Conservation (phyloP, 2,888 invertebrate species). For the Mesochorus sp. region DNA sequence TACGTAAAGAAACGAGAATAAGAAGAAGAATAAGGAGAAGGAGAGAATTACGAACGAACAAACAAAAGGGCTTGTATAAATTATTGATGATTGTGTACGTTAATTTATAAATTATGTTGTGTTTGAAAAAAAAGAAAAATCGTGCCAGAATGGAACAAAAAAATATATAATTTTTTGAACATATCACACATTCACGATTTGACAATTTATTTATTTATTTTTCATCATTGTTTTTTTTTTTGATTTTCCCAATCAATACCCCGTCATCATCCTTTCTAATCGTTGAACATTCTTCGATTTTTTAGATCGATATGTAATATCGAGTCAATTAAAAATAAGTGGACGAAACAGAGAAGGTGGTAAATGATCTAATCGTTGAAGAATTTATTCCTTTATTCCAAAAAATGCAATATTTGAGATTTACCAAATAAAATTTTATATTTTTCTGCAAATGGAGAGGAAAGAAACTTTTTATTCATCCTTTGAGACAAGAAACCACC, state of each 20-base stretch:
- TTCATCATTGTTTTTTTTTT: too few relatives aligned
- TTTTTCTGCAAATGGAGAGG: too few relatives aligned
- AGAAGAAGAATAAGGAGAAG: conserved; percentile 1
- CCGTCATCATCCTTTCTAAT: conserved; percentile 39
- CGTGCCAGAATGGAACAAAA: conserved; percentile 80
- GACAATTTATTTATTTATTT: conserved; percentile 51
- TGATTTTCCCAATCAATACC: conserved; percentile 33
- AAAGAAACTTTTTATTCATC: too few relatives aligned
- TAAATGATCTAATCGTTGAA: too few relatives aligned
- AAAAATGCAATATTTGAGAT: too few relatives aligned
- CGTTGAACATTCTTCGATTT: too few relatives aligned
- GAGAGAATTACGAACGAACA: background rate
- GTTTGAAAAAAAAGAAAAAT: conserved; percentile 74
- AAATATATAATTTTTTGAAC: conserved; percentile 81
- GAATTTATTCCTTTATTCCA: too few relatives aligned
- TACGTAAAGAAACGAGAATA: conserved; percentile 39
- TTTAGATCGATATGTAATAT: too few relatives aligned
- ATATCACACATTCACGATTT: conserved; percentile 56
- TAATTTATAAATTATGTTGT: conserved; percentile 82
- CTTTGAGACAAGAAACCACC: too few relatives aligned
- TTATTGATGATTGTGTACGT: conserved; percentile 80
- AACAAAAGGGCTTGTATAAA: conserved; percentile 70
- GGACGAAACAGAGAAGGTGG: conserved; percentile 19
- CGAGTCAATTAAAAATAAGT: too few relatives aligned
- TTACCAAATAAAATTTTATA: background rate